These are phyloP conservation scores for Drymodes brunneopygia DNA, from an alignment of 2,113 vertebrate genomes.

Conservation along the genomic window DNA sequence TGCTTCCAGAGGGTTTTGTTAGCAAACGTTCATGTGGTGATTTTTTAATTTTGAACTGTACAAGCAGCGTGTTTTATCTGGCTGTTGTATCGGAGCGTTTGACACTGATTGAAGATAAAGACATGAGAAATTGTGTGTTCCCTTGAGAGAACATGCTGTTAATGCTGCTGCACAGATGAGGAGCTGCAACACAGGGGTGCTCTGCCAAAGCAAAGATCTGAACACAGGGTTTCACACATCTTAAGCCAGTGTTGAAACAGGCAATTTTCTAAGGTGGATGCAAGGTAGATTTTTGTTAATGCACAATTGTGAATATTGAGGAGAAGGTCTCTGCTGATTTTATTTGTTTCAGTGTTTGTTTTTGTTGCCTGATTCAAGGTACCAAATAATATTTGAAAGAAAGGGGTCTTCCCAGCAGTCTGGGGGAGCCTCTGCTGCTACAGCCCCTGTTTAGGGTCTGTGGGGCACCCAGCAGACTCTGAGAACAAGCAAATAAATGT, in stretches of 20 bases:
- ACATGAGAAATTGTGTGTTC: neutral
- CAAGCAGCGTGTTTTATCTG: neutral
- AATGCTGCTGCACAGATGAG: neutral
- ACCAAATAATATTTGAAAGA: neutral
- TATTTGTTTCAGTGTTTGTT: neutral
- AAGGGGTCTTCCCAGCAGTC: neutral
- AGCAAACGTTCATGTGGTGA: neutral
- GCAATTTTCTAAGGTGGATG: neutral
- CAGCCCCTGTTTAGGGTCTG: neutral
- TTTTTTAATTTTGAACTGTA: neutral
- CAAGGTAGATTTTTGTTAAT: neutral
- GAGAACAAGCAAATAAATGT: neutral
- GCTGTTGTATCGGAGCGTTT: neutral
- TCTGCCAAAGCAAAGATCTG: neutral
- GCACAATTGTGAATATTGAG: neutral
- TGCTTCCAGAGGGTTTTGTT: neutral
- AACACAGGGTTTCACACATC: neutral
- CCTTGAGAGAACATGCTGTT: neutral
- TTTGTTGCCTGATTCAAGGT: neutral
- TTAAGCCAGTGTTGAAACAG: neutral
- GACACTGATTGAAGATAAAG: neutral
- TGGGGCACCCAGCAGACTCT: neutral
- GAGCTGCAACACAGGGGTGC: neutral
- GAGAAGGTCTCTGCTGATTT: neutral
- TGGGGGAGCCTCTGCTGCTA: neutral